Evolutionary conservation across 2,797 vertebrate genomes (phyloP).

Genomic region (Intellagama lesueurii): DNA sequence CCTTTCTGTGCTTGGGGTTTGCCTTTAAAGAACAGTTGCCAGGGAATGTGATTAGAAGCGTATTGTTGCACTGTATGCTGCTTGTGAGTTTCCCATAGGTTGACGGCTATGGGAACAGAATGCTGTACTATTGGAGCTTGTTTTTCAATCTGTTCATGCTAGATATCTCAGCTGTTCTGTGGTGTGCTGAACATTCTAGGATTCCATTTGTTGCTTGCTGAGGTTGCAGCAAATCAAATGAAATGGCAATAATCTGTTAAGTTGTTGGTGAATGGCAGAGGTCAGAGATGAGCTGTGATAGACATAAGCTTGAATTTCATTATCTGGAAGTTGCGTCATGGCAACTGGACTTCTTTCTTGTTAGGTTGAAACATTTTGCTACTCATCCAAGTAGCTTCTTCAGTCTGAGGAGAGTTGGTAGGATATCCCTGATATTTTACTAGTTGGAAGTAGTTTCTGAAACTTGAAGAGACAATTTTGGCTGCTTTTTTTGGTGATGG

Average conservation of each 20-base stretch:
- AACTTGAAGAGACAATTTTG: background rate
- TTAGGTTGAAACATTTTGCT: no score
- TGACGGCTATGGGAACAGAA: background rate
- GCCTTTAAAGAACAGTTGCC: background rate
- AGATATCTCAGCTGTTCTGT: background rate
- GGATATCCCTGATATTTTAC: background rate
- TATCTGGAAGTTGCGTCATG: no score
- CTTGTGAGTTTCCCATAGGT: background rate
- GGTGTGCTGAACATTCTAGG: background rate
- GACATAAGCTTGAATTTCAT: slow-evolving; percentile 12
- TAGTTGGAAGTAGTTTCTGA: background rate
- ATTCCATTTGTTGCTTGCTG: background rate
- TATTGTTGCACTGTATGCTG: background rate
- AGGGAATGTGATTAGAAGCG: background rate
- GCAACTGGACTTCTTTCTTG: no score
- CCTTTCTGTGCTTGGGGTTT: background rate
- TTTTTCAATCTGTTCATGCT: background rate
- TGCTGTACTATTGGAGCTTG: background rate
- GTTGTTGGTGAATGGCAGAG: background rate
- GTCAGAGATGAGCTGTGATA: background rate
- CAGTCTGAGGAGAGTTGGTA: no score
- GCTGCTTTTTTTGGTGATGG: background rate
- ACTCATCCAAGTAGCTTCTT: no score
- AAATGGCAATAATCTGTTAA: background rate
- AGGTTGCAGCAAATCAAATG: background rate